Percentiles rank a stretch among this genome's conserved stretches.
These are phyloP conservation scores for Parus major DNA, from an alignment of 2,113 vertebrate species.

Conservation along the genomic window DNA sequence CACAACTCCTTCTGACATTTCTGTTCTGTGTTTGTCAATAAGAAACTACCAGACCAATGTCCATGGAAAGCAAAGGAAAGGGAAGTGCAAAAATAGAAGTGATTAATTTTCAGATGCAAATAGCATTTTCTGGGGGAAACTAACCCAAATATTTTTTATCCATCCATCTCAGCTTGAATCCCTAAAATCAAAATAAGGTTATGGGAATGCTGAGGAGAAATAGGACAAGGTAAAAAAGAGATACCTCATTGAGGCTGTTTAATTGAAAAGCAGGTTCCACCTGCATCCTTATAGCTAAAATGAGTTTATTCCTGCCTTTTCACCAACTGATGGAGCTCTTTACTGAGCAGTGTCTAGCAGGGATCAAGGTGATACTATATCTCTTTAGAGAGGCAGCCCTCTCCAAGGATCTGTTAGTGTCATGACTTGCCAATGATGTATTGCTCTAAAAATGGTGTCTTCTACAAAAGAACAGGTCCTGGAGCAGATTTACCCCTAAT, in stretches of 20 bases:
- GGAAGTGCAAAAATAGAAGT: neutral
- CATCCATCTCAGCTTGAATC: neutral
- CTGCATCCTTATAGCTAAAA: neutral
- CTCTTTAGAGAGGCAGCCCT: neutral
- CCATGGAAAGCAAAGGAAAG: neutral
- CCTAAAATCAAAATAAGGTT: neutral
- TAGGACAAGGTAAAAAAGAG: neutral
- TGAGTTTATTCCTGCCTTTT: neutral
- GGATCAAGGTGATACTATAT: constrained; percentile 17
- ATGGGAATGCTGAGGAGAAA: neutral
- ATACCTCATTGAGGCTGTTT: neutral
- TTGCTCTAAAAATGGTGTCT: constrained; percentile 65
- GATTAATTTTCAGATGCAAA: neutral
- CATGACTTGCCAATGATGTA: constrained; percentile 71
- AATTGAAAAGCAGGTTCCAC: neutral
- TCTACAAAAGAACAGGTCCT: constrained; percentile 67
- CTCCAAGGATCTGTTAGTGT: constrained; percentile 50
- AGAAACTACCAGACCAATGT: neutral
- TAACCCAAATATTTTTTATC: neutral
- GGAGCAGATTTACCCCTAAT: constrained; percentile 73
- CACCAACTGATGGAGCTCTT: constrained; percentile 55
- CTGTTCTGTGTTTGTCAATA: neutral
- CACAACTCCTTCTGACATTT: neutral
- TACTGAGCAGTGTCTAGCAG: neutral
- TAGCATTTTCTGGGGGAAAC: neutral